Evolutionary conservation across 2,113 vertebrate genomes (phyloP).

Genomic region (Petromus typicus): DNA sequence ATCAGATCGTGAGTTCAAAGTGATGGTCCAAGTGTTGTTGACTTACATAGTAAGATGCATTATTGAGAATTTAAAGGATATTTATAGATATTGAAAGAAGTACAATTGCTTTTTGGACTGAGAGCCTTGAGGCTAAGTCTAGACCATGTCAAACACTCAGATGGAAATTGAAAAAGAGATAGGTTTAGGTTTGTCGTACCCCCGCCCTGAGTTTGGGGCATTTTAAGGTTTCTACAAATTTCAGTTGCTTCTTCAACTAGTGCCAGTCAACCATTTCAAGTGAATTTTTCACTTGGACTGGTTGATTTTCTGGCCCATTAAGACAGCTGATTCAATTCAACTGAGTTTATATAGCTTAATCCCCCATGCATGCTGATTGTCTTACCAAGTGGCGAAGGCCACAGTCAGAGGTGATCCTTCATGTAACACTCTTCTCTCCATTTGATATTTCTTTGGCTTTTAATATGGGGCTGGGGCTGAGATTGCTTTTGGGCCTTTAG

Average conservation of each 20-base stretch:
- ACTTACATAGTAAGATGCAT: background rate
- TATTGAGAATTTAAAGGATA: background rate
- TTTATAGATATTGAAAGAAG: constrained; percentile 38
- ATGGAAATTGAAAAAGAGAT: constrained; percentile 23
- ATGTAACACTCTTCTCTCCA: constrained; percentile 42
- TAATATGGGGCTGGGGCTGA: background rate
- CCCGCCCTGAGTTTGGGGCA: background rate
- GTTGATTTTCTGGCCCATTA: constrained; percentile 85
- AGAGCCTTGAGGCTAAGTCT: background rate
- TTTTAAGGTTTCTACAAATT: constrained; percentile 67
- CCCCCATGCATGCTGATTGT: constrained; percentile 68
- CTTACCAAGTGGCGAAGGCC: constrained; percentile 61
- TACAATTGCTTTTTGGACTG: background rate
- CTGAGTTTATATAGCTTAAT: constrained; percentile 71
- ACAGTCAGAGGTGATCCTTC: constrained; percentile 68
- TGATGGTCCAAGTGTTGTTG: background rate
- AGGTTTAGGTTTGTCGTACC: background rate
- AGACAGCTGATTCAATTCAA: constrained; percentile 80
- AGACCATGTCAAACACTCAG: constrained; percentile 41
- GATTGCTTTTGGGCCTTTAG: constrained; percentile 49
- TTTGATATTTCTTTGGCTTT: constrained; percentile 44
- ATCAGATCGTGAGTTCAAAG: background rate
- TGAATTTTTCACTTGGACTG: constrained; percentile 82
- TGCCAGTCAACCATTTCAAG: constrained; percentile 76
- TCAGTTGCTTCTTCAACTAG: constrained; percentile 69